Evolutionary conservation across 2,888 invertebrate genomes (phyloP).

Genomic region (Torymus texanus): DNA sequence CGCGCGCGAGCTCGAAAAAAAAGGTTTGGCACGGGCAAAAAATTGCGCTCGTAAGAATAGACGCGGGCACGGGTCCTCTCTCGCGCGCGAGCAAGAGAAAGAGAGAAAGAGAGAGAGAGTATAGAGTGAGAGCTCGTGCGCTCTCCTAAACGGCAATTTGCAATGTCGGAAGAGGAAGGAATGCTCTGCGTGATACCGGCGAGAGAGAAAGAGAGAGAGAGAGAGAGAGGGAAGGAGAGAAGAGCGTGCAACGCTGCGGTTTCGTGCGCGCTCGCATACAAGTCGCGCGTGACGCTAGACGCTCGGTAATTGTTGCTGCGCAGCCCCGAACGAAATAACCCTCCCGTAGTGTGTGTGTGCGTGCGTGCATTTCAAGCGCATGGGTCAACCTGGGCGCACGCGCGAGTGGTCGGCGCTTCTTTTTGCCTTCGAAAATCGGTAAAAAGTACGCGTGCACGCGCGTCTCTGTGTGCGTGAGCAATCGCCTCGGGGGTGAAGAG

Average conservation of each 20-base stretch:
- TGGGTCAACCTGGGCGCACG: background rate
- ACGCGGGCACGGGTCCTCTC: conserved; percentile 1
- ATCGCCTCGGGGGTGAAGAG: background rate
- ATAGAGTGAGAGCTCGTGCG: conserved; percentile 11
- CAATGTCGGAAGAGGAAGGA: conserved; percentile 57
- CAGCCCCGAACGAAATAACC: conserved; percentile 35
- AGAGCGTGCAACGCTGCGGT: conserved; percentile 33
- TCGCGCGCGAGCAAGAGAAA: background rate
- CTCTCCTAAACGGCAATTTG: conserved; percentile 55
- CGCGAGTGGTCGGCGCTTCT: conserved; percentile 24
- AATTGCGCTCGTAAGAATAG: conserved; percentile 48
- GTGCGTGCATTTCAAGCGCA: background rate
- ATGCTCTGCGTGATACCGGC: conserved; percentile 43
- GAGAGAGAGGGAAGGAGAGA: background rate
- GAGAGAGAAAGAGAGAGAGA: background rate
- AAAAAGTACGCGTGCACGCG: conserved; percentile 33
- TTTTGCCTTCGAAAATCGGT: conserved; percentile 34
- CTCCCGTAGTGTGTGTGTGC: background rate
- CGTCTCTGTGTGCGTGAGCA: background rate
- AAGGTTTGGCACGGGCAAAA: background rate
- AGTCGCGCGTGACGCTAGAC: conserved; percentile 43
- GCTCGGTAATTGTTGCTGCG: conserved; percentile 46
- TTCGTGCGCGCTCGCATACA: conserved; percentile 36
- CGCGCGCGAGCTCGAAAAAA: background rate
- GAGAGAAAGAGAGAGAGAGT: conserved; percentile 3